A percentile compares a stretch with the other conserved stretches of the same genome.
Conservation (phyloP, 2,888 invertebrate genomes). For the Drosophila antonietae region DNA sequence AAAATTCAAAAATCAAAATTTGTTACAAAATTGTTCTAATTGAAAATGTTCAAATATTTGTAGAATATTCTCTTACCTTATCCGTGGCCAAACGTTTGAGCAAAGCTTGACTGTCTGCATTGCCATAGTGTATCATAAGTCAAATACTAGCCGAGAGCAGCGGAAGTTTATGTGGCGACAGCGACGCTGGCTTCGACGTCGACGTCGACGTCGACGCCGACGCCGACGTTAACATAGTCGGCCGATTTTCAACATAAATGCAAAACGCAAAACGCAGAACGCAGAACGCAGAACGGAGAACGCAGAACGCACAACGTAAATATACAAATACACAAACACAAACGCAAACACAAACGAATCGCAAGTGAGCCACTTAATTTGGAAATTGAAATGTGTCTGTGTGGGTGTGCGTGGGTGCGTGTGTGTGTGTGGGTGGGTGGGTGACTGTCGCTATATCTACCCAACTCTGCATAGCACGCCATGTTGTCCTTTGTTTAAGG, state of each 20-base stretch:
- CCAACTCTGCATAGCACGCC: background rate
- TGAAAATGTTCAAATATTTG: no score
- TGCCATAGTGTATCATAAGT: slow-evolving; percentile 47
- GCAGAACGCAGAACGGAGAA: slow-evolving; percentile 36
- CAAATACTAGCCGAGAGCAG: slow-evolving; percentile 48
- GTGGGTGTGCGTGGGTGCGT: slow-evolving; percentile 15
- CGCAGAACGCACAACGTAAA: slow-evolving; percentile 38
- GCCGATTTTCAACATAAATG: slow-evolving; percentile 54
- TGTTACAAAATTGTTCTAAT: no score
- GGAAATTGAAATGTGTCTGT: slow-evolving; percentile 70
- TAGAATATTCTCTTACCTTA: background rate
- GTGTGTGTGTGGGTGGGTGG: slow-evolving; percentile 5
- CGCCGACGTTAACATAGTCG: slow-evolving; percentile 35
- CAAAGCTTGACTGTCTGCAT: slow-evolving; percentile 30
- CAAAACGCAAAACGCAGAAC: slow-evolving; percentile 39
- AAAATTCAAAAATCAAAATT: no score
- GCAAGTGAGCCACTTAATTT: slow-evolving; percentile 77
- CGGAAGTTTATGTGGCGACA: slow-evolving; percentile 57
- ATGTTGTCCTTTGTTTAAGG: slow-evolving; percentile 17
- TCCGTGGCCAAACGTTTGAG: slow-evolving; percentile 22
- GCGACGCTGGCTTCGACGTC: slow-evolving; percentile 22
- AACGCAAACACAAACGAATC: slow-evolving; percentile 31
- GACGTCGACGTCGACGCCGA: slow-evolving; percentile 25
- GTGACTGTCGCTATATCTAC: slow-evolving; percentile 17
- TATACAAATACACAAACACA: slow-evolving; percentile 57